A percentile compares a stretch with the other conserved stretches of the same genome.
These are phyloP conservation scores for Tragelaphus strepsiceros DNA, from an alignment of 2,113 vertebrate genomes.

Conservation along the genomic window DNA sequence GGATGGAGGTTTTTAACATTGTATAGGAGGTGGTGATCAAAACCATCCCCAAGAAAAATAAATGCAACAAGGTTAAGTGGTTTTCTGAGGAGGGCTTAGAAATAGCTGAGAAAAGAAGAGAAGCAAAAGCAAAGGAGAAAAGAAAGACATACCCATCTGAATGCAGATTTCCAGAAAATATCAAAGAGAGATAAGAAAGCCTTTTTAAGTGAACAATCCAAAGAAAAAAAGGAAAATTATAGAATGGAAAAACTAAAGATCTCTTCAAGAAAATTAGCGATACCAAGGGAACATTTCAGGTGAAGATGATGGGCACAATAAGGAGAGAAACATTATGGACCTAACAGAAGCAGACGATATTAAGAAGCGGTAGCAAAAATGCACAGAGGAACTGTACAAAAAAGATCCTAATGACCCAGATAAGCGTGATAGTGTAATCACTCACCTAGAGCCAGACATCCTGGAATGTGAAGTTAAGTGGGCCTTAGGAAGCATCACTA, in stretches of 20 bases:
- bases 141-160: background rate
- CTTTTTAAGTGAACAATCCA: background rate
- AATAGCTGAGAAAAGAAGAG: background rate
- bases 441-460: background rate
- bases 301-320: background rate
- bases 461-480: background rate
- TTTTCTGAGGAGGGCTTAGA: background rate
- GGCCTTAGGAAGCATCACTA: background rate
- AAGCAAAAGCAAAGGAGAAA: background rate
- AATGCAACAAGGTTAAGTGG: background rate
- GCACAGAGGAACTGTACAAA: background rate
- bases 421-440: rapidly evolving
- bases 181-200: background rate
- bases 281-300: background rate
- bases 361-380: background rate
- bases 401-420: background rate
- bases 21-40: background rate
- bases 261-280: background rate
- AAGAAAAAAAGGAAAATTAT: background rate
- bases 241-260: background rate
- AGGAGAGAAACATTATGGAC: background rate
- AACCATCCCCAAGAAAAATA: background rate
- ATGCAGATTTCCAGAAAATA: background rate
- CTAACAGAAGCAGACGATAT: background rate
- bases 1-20: background rate